A percentile compares a stretch with the other conserved stretches of the same genome.
These are phyloP conservation scores for Gnathonemus longibarbis DNA, from an alignment of 2,113 vertebrate genomes.

Conservation along the genomic window DNA sequence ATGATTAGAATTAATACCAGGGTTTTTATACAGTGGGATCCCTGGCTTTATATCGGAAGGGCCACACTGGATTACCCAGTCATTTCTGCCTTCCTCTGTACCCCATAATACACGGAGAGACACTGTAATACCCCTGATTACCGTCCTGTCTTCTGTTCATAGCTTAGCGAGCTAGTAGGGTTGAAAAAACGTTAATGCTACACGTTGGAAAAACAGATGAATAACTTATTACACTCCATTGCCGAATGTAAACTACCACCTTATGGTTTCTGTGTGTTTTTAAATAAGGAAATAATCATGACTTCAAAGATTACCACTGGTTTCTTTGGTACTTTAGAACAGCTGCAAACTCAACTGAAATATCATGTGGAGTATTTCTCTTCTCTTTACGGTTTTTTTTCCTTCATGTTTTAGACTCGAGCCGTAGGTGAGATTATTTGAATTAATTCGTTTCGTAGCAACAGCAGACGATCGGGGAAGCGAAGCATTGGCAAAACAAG, in stretches of 20 bases:
- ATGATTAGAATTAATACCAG: not conserved
- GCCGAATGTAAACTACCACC: conserved; percentile 27
- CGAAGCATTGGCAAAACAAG: conserved; percentile 38
- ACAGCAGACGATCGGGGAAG: conserved; percentile 39
- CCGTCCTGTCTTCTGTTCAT: not conserved
- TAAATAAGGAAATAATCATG: conserved; percentile 26
- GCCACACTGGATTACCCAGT: conserved; percentile 23
- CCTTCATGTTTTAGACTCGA: conserved; percentile 30
- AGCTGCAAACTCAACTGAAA: conserved; percentile 25
- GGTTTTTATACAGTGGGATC: conserved; percentile 36
- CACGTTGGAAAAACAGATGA: conserved; percentile 15
- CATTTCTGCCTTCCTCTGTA: not conserved
- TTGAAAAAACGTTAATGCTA: conserved; percentile 18
- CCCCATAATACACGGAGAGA: not conserved
- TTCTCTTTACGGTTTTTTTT: conserved; percentile 38
- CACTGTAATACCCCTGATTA: not conserved
- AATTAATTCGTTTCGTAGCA: conserved; percentile 42
- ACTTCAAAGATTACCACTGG: conserved; percentile 32
- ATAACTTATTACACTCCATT: conserved; percentile 26
- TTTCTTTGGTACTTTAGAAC: conserved; percentile 37
- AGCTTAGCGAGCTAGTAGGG: conserved; percentile 18
- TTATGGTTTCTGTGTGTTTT: conserved; percentile 15
- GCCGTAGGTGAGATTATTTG: conserved; percentile 38
- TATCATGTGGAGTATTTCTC: conserved; percentile 24
- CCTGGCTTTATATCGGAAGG: conserved; percentile 50